Percentiles rank a stretch among this genome's conserved stretches.
Conservation (phyloP, 2,113 vertebrate species). For the Monopterus albus region DNA sequence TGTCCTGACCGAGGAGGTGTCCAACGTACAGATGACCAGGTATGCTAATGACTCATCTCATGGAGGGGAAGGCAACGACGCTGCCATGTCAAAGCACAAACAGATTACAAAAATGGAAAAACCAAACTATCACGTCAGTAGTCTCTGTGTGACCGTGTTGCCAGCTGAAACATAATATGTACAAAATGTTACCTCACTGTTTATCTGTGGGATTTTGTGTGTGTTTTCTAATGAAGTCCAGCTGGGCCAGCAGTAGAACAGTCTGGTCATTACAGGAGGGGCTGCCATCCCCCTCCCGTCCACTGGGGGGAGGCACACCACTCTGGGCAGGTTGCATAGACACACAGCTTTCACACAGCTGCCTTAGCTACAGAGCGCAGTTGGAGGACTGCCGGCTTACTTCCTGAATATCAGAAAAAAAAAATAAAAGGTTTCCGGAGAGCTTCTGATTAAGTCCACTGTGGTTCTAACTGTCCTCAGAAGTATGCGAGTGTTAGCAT, state of each 20-base stretch:
- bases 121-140: constrained; percentile 94
- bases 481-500: constrained; percentile 83
- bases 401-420: constrained; percentile 98
- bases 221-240: constrained; percentile 79
- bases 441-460: constrained; percentile 68
- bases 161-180: constrained; percentile 96
- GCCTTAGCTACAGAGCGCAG: constrained; percentile 98
- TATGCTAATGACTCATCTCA: constrained; percentile 88
- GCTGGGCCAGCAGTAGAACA: constrained; percentile 87
- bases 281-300: constrained; percentile 85
- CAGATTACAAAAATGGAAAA: constrained; percentile 84
- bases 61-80: constrained; percentile 76
- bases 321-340: constrained; percentile 99
- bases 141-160: constrained; percentile 92
- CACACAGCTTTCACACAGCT: constrained; percentile 97
- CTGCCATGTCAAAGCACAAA: constrained; percentile 86
- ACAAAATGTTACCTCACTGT: constrained; percentile 86
- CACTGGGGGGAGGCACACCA: constrained; percentile 88
- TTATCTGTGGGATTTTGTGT: constrained; percentile 62
- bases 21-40: constrained; percentile 92
- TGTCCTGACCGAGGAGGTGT: constrained; percentile 85
- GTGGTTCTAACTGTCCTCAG: constrained; percentile 83
- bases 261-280: constrained; percentile 85
- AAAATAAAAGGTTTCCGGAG: constrained; percentile 57
- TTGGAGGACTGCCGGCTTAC: constrained; percentile 91